Conservation (phyloP, 1,140 invertebrate genomes). For the Nasonia vitripennis region DNA sequence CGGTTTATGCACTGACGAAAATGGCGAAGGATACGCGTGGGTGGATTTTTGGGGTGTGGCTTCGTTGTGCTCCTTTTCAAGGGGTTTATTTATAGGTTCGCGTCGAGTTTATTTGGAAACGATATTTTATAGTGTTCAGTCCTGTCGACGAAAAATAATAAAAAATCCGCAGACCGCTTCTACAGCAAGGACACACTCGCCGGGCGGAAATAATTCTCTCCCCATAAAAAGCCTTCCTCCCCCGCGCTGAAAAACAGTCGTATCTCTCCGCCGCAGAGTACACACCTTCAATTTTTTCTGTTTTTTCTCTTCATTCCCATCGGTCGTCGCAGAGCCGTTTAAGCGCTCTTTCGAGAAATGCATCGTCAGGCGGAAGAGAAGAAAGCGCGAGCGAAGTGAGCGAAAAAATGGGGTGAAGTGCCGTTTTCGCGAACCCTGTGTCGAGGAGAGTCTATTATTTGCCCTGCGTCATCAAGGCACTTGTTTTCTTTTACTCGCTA, state of each 20-base stretch:
- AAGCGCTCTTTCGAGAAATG: conserved; percentile 52
- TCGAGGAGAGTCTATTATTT: background rate
- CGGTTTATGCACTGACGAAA: background rate
- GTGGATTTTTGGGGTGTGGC: too few relatives aligned
- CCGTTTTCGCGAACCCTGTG: background rate
- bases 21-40: background rate
- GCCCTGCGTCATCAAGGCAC: background rate
- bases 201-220: background rate
- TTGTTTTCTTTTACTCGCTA: background rate
- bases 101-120: too few relatives aligned
- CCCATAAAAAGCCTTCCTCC: background rate
- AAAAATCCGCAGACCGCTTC: too few relatives aligned
- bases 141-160: too few relatives aligned
- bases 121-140: too few relatives aligned
- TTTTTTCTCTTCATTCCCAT: too few relatives aligned
- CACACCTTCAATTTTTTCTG: too few relatives aligned
- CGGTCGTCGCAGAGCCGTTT: conserved; percentile 42
- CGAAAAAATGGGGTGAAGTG: conserved; percentile 4
- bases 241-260: background rate
- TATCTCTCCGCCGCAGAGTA: background rate
- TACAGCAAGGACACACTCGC: too few relatives aligned
- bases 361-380: conserved; percentile 33
- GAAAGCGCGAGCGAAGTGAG: background rate
- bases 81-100: too few relatives aligned
- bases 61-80: too few relatives aligned